phyloP scores from a whole-genome alignment of 2,113 vertebrate species.

The Oplegnathus fasciatus region DNA sequence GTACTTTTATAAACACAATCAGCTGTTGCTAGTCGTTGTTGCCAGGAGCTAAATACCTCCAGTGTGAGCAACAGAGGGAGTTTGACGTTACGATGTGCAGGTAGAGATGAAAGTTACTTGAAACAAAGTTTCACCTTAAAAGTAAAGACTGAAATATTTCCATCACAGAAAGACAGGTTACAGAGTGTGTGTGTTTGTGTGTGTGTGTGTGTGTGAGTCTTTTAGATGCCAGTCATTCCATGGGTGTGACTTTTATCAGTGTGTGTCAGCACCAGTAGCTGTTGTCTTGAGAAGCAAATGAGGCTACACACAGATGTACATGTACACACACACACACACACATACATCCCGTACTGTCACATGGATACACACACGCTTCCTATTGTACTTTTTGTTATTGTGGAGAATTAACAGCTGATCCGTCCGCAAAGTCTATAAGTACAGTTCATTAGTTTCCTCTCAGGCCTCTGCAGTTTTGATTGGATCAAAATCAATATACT shows the following conservation, averaged over 20 bases:
- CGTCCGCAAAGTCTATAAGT: too few relatives aligned
- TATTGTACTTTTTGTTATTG: neutral
- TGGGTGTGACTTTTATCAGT: conserved; percentile 36
- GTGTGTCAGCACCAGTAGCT: conserved; percentile 39
- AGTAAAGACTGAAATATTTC: neutral
- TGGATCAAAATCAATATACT: neutral
- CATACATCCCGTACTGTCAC: neutral
- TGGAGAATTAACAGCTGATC: neutral
- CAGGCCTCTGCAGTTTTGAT: neutral
- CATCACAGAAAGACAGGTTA: neutral
- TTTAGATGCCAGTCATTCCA: conserved; percentile 34
- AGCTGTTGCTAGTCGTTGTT: neutral
- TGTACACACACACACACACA: neutral
- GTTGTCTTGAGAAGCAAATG: neutral
- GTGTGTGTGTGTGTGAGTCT: neutral
- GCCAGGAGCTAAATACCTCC: conserved; percentile 23
- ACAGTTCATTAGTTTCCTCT: neutral
- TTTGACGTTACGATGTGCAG: neutral
- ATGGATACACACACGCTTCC: too few relatives aligned
- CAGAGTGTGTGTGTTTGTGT: neutral
- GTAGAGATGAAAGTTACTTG: neutral
- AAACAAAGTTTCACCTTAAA: neutral
- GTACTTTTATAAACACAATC: conserved; percentile 32
- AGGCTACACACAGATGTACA: neutral
- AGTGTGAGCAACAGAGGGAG: neutral